A percentile compares a stretch with the other conserved stretches of the same genome.
These are phyloP conservation scores for Drosophila robusta DNA, from an alignment of 2,888 invertebrate species.

Conservation along the genomic window DNA sequence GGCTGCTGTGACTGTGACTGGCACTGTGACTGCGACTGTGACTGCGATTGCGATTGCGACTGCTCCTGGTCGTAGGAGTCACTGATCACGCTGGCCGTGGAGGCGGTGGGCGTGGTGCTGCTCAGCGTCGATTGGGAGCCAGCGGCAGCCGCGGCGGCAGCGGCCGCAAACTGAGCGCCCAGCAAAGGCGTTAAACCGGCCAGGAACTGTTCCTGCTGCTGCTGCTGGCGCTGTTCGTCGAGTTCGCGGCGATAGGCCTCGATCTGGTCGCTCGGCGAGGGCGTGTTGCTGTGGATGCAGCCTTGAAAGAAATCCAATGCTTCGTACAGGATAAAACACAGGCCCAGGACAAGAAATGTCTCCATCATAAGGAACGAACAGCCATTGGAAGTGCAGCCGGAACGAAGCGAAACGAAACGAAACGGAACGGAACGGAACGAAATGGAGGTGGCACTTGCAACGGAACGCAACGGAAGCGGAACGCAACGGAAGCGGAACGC, in stretches of 20 bases:
- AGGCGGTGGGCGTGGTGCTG: conserved; percentile 78
- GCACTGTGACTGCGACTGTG: conserved; percentile 52
- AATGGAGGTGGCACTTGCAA: background rate
- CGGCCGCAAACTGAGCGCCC: conserved; percentile 77
- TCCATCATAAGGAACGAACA: conserved; percentile 86
- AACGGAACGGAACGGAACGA: conserved; percentile 22
- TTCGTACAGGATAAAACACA: conserved; percentile 89
- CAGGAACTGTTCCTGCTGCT: conserved; percentile 83
- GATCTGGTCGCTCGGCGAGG: conserved; percentile 83
- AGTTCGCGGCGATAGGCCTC: conserved; percentile 84
- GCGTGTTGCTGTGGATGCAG: conserved; percentile 84
- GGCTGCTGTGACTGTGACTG: conserved; percentile 60
- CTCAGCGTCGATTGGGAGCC: conserved; percentile 71
- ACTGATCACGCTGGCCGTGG: conserved; percentile 81
- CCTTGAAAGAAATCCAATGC: conserved; percentile 88
- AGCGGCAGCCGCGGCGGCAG: conserved; percentile 66
- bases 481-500: conserved; percentile 25
- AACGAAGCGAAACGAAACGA: conserved; percentile 38
- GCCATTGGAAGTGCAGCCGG: conserved; percentile 76
- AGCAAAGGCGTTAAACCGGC: conserved; percentile 81
- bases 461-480: conserved; percentile 5
- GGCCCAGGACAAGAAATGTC: conserved; percentile 88
- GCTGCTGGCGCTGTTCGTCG: conserved; percentile 84
- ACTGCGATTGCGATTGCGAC: conserved; percentile 61
- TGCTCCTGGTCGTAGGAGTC: conserved; percentile 75